phyloP scores from a whole-genome alignment of 2,888 invertebrate species.

The Pantelozetes paolii region DNA sequence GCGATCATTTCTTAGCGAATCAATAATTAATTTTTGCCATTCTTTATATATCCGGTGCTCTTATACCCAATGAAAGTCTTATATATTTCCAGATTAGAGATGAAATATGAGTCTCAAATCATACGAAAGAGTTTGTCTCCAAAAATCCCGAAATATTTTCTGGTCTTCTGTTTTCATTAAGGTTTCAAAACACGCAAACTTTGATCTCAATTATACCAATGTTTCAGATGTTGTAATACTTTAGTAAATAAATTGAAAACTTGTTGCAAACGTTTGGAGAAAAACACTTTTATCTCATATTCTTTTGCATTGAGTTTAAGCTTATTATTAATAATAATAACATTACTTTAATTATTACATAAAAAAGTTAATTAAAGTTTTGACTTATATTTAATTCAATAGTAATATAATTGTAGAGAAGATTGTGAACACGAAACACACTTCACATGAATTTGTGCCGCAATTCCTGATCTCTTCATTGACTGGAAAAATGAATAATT shows the following conservation, averaged over 20 bases:
- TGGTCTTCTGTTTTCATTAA: neutral
- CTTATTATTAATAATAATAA: neutral
- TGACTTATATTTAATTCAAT: conserved; percentile 32
- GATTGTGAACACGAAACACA: neutral
- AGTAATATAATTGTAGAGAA: neutral
- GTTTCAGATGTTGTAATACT: no score
- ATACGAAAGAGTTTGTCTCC: no score
- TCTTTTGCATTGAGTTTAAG: neutral
- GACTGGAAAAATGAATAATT: conserved; percentile 33
- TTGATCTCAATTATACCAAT: conserved; percentile 3
- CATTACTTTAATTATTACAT: neutral
- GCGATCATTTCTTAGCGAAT: neutral
- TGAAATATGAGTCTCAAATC: neutral
- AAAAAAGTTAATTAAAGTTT: conserved; percentile 29
- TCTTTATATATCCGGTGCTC: neutral
- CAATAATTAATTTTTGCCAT: neutral
- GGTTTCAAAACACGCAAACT: conserved; percentile 32
- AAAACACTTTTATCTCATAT: neutral
- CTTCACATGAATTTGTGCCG: neutral
- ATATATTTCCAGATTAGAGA: neutral
- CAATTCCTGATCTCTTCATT: conserved; percentile 21
- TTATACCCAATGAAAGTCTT: neutral
- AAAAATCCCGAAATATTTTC: neutral
- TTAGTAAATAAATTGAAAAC: conserved; percentile 13
- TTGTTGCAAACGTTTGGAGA: conserved; percentile 11